Percentiles rank a stretch among this genome's conserved stretches.
Conservation (phyloP, 2,113 vertebrate species). For the western clawed frog (Xenopus tropicalis) region DNA sequence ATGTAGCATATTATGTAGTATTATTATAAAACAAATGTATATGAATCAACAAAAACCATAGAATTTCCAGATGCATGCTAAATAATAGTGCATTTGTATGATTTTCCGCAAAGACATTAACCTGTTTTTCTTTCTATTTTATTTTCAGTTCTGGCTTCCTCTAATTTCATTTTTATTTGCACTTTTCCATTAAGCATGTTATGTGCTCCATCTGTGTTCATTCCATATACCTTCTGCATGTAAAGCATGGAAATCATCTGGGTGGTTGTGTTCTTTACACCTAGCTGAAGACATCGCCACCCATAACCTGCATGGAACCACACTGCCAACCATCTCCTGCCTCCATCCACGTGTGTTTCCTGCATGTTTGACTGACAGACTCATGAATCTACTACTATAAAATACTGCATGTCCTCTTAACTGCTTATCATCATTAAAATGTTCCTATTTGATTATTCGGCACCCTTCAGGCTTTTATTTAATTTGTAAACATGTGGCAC, state of each 20-base stretch:
- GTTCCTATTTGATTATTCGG: too few species aligned
- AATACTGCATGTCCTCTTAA: too few species aligned
- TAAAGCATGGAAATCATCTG: slow-evolving; percentile 46
- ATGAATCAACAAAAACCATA: too few species aligned
- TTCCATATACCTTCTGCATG: slow-evolving; percentile 43
- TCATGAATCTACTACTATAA: neutral
- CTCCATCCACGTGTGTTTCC: neutral
- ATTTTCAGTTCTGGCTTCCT: slow-evolving; percentile 95
- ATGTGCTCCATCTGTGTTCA: slow-evolving; percentile 51
- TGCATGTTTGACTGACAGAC: slow-evolving; percentile 31
- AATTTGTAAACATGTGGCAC: too few species aligned
- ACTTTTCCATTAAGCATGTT: slow-evolving; percentile 57
- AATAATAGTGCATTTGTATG: too few species aligned
- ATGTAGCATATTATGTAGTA: too few species aligned
- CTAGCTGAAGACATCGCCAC: slow-evolving; percentile 61
- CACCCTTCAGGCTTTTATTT: too few species aligned
- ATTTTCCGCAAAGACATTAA: neutral
- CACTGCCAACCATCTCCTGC: neutral
- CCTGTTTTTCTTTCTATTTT: slow-evolving; percentile 70
- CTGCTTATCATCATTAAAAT: too few species aligned
- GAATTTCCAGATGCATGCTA: too few species aligned
- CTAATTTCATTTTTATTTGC: slow-evolving; percentile 76
- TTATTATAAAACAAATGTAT: too few species aligned
- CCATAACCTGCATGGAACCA: slow-evolving; percentile 58
- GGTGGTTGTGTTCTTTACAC: slow-evolving; percentile 32